Evolutionary conservation across 2,113 vertebrate genomes (phyloP).

Genomic region (Ancistrus triradiatus): DNA sequence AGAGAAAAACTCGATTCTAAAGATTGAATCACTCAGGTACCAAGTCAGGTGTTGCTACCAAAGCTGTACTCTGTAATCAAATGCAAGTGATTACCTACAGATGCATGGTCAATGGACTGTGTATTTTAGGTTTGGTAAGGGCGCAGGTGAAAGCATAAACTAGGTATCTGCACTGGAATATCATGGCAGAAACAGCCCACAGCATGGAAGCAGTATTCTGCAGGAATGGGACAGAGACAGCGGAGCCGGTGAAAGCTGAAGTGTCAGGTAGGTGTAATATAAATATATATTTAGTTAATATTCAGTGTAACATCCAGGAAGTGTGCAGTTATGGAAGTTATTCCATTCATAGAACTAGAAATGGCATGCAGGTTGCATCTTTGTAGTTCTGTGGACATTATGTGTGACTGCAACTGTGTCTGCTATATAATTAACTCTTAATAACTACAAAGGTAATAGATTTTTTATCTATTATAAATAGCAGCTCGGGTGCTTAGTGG

Average conservation of each 20-base stretch:
- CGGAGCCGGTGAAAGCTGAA: constrained; percentile 44
- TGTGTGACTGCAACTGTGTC: no score
- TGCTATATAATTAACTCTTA: no score
- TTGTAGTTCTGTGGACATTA: no score
- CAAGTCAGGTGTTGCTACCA: neutral
- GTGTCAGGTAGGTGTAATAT: constrained; percentile 36
- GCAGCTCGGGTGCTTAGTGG: no score
- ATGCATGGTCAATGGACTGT: neutral
- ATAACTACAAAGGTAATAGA: no score
- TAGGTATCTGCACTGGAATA: neutral
- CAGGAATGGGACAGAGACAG: constrained; percentile 43
- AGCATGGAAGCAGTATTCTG: constrained; percentile 36
- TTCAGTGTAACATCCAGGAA: no score
- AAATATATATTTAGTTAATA: no score
- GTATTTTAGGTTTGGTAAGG: neutral
- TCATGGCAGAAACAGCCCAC: neutral
- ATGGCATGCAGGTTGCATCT: no score
- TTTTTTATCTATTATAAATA: no score
- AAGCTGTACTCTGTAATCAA: neutral
- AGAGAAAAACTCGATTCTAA: neutral
- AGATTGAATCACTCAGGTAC: neutral
- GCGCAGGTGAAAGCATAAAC: constrained; percentile 3
- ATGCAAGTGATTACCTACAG: neutral
- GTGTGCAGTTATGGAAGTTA: no score
- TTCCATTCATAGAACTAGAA: no score